A percentile compares a stretch with the other conserved stretches of the same genome.
phyloP scores from a whole-genome alignment of 1,140 invertebrate species.

The Sinella curviseta region DNA sequence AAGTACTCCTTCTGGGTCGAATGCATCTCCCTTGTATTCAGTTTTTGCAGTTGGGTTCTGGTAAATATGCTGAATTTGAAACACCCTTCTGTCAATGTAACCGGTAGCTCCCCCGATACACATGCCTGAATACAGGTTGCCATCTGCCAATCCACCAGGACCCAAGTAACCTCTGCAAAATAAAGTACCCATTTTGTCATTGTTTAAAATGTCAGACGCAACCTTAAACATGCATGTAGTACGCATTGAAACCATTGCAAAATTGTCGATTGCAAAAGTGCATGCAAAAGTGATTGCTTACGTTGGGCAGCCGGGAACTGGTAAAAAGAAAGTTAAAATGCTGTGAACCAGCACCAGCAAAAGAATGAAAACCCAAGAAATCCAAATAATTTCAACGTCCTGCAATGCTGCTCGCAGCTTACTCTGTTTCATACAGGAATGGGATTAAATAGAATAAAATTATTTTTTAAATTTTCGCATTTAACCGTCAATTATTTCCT shows the following conservation, averaged over 20 bases:
- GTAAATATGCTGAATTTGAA: conserved; percentile 68
- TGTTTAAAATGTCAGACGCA: too few species aligned
- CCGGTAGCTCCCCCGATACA: conserved; percentile 76
- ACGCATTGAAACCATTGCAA: background rate
- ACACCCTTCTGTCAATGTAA: conserved; percentile 75
- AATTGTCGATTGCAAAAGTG: too few species aligned
- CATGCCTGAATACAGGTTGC: conserved; percentile 48
- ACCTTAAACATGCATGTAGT: too few species aligned
- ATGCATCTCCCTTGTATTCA: conserved; percentile 67
- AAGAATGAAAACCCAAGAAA: conserved; percentile 66
- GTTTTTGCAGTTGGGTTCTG: conserved; percentile 63
- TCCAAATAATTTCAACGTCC: conserved; percentile 47
- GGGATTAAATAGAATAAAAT: too few species aligned
- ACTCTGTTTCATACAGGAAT: too few species aligned
- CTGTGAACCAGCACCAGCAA: conserved; percentile 65
- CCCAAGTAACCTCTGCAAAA: conserved; percentile 76
- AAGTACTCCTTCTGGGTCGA: conserved; percentile 80
- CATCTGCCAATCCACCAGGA: conserved; percentile 76
- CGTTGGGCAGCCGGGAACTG: conserved; percentile 73
- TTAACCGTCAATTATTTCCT: background rate
- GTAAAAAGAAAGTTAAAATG: conserved; percentile 69
- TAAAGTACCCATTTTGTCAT: too few species aligned
- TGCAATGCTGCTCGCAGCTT: conserved; percentile 46
- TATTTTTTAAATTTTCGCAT: too few species aligned
- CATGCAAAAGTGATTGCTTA: too few species aligned